These are phyloP conservation scores for Eurypyga helias DNA, from an alignment of 2,113 vertebrate genomes.

Conservation along the genomic window DNA sequence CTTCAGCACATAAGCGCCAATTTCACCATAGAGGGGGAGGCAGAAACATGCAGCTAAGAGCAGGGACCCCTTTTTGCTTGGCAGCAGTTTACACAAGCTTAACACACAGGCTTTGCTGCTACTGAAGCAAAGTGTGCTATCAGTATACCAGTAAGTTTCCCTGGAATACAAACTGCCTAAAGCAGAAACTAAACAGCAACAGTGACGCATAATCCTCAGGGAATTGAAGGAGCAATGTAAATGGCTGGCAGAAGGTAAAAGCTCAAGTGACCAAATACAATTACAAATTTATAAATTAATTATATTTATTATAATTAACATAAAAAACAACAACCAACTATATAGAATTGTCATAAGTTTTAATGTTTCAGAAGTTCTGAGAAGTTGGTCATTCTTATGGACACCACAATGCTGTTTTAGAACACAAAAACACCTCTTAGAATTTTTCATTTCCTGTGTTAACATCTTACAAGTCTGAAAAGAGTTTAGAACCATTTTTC, in stretches of 20 bases:
- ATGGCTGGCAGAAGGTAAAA: background rate
- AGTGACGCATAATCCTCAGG: background rate
- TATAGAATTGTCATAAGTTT: background rate
- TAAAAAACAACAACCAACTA: background rate
- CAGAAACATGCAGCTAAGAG: background rate
- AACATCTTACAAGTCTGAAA: background rate
- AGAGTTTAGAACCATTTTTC: background rate
- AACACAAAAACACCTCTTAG: background rate
- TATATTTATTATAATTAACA: background rate
- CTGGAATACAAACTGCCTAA: background rate
- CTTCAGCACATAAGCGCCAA: background rate
- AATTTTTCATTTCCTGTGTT: background rate
- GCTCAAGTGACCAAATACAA: background rate
- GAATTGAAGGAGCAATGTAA: background rate
- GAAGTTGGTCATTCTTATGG: background rate
- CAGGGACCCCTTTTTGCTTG: background rate
- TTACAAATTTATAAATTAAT: background rate
- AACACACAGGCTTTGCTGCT: background rate
- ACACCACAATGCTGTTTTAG: background rate
- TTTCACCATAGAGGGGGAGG: background rate
- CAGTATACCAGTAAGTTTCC: rapidly evolving
- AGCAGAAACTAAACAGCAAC: background rate
- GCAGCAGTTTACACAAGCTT: background rate
- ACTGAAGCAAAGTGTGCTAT: background rate
- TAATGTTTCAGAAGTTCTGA: background rate